These are phyloP conservation scores for Drosophila atripex DNA, from an alignment of 2,888 invertebrate species.

Conservation along the genomic window DNA sequence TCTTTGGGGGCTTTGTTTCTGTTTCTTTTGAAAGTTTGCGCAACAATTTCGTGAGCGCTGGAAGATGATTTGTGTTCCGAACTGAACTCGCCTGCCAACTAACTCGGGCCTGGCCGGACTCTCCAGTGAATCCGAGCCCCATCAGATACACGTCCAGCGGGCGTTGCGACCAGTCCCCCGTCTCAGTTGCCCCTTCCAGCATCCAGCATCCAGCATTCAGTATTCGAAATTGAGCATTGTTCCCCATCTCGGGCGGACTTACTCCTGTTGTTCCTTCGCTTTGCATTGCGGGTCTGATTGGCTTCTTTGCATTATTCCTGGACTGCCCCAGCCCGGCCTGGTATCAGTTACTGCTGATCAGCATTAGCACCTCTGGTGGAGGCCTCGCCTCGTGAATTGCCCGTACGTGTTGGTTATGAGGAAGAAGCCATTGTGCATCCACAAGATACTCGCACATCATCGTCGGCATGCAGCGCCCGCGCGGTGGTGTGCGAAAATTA, in stretches of 20 bases:
- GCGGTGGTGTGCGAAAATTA: conserved; percentile 62
- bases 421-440: conserved; percentile 56
- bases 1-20: conserved; percentile 57
- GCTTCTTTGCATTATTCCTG: conserved; percentile 29
- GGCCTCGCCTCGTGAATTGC: conserved; percentile 73
- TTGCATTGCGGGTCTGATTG: conserved; percentile 56
- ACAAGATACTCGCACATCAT: conserved; percentile 33
- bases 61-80: conserved; percentile 81
- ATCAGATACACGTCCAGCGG: conserved; percentile 79
- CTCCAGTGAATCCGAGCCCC: conserved; percentile 51
- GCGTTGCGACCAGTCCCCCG: conserved; percentile 70
- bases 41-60: conserved; percentile 83
- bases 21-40: conserved; percentile 68
- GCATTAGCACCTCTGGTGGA: conserved; percentile 75
- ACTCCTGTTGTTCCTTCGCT: conserved; percentile 62
- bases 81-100: conserved; percentile 58
- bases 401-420: conserved; percentile 77
- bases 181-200: not conserved
- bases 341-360: conserved; percentile 77
- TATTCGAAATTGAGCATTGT: conserved; percentile 56
- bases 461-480: conserved; percentile 55
- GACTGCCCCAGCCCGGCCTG: conserved; percentile 44
- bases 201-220: conserved; percentile 24
- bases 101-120: conserved; percentile 35
- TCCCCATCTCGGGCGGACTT: conserved; percentile 62